Evolutionary conservation across 2,888 invertebrate species (phyloP), one percentile per base, ranked within the genome.

Genomic region (Falcaria lacertinaria): DNA sequence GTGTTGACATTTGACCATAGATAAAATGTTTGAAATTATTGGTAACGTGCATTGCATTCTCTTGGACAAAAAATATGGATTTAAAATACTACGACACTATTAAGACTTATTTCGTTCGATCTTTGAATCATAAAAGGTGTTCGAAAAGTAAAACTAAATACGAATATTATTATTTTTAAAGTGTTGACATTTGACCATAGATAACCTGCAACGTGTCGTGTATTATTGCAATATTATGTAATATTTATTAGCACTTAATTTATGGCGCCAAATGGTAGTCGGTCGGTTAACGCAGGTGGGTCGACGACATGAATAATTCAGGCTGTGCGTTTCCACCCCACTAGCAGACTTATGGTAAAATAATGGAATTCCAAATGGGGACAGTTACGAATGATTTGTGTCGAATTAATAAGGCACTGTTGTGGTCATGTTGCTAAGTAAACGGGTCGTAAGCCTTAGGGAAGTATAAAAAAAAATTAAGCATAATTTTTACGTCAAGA

Each of bases 251-350:
- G 53, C 40, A 38, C 51, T 52, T 56, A 58, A 64, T 63, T 60
- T 60, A 60, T 57, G 57, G 47, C 44, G 54, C 65, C 67, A 68
- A 70, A 69, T 67, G 74, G 68, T 73, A 69, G 70, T 74, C 60
- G 60, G 75, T 65, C 78, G 68, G 78, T 78, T 78, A 43, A 61
- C 64, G 69, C 80, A 80, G 80, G 79, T 79, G 78, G 76, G 72
- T 60, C 42, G 60, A 54, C 34, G 44, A 63, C 57, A 78, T 80
- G 76, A 74, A 79, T 80, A 53, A 79, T 80, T 77, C 74, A 45
- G 15, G 47, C 44, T 15, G 57, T 60, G 55, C 57, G 60, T 57
- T 59, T 57, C 43, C 39, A 44, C 47, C 58, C 45, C 54, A 49
- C 48, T 47, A 51, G 34, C 55, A 45, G 55, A 48, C 56, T 52